These are phyloP conservation scores for Catalaphyllia jardinei DNA, from an alignment of 64 coral and sea anemone genomes.

Conservation along the genomic window DNA sequence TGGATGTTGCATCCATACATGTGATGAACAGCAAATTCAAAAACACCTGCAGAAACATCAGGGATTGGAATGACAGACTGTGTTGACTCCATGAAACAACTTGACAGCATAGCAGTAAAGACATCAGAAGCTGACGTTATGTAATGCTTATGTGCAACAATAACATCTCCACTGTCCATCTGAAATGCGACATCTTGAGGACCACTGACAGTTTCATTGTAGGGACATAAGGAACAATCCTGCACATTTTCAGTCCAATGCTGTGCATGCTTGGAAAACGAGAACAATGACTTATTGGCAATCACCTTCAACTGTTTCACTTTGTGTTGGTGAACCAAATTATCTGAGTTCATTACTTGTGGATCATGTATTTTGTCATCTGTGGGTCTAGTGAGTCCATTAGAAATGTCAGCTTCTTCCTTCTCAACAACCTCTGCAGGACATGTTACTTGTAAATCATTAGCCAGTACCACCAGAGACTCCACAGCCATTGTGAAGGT, in stretches of 20 bases:
- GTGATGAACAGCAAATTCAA: slow-evolving; percentile 48
- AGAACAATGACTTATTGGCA: too few species aligned
- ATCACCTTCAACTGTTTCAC: background rate
- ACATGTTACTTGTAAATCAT: slow-evolving; percentile 29
- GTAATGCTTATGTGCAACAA: slow-evolving; percentile 11
- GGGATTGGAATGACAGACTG: slow-evolving; percentile 30
- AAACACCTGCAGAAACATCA: slow-evolving; percentile 29
- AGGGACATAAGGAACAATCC: background rate
- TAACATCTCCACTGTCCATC: slow-evolving; percentile 33
- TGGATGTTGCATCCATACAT: slow-evolving; percentile 42
- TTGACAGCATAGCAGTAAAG: slow-evolving; percentile 55
- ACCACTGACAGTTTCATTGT: slow-evolving; percentile 5
- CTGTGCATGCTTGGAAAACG: background rate
- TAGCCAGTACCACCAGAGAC: slow-evolving; percentile 43
- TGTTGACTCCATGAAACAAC: slow-evolving; percentile 38
- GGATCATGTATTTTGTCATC: background rate
- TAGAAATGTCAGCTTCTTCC: background rate
- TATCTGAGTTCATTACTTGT: background rate
- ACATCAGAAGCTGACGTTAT: slow-evolving; percentile 28
- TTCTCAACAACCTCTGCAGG: background rate
- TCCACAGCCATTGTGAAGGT: slow-evolving; percentile 23
- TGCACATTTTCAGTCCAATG: background rate
- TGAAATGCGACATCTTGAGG: slow-evolving; percentile 12
- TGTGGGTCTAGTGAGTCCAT: background rate
- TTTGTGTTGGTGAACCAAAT: background rate